Evolutionary conservation across 2,888 invertebrate genomes (phyloP).

Genomic region (Pherbina coryleti): DNA sequence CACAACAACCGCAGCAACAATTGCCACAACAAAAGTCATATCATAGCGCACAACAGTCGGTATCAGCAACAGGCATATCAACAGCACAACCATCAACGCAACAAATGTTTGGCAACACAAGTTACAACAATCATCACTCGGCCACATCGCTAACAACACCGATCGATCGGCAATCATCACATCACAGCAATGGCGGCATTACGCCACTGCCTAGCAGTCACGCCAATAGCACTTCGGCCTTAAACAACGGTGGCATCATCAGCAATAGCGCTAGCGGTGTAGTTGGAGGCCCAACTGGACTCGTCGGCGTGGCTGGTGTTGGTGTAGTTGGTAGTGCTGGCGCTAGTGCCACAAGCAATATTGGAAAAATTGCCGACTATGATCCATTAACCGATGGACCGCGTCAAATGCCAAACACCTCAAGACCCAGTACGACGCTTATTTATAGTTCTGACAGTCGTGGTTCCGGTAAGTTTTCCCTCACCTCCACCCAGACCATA

Average conservation of each 20-base stretch:
- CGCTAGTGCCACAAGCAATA: conserved; percentile 59
- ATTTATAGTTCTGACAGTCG: conserved; percentile 84
- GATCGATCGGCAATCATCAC: conserved; percentile 42
- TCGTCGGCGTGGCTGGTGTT: conserved; percentile 35
- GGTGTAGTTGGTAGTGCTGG: conserved; percentile 43
- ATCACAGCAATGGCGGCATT: conserved; percentile 52
- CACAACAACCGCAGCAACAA: conserved; percentile 50
- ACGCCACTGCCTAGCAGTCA: conserved; percentile 37
- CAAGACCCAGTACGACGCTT: conserved; percentile 83
- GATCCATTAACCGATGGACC: conserved; percentile 82
- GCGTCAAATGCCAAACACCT: conserved; percentile 79
- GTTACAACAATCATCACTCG: conserved; percentile 56
- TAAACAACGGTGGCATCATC: conserved; percentile 36
- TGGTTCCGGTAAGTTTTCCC: conserved; percentile 72
- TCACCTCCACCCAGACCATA: neutral
- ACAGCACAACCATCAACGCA: conserved; percentile 50
- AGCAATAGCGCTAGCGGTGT: conserved; percentile 24
- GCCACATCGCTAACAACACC: conserved; percentile 52
- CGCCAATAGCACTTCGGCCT: conserved; percentile 16
- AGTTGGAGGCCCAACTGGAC: conserved; percentile 39
- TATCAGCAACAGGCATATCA: conserved; percentile 53
- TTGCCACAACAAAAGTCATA: conserved; percentile 51
- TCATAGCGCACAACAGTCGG: conserved; percentile 47
- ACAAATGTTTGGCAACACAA: conserved; percentile 58
- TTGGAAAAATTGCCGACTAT: conserved; percentile 85